Percentiles rank a stretch among this genome's conserved stretches.
phyloP scores from a whole-genome alignment of 2,888 invertebrate genomes.

The Torymus tubicola region DNA sequence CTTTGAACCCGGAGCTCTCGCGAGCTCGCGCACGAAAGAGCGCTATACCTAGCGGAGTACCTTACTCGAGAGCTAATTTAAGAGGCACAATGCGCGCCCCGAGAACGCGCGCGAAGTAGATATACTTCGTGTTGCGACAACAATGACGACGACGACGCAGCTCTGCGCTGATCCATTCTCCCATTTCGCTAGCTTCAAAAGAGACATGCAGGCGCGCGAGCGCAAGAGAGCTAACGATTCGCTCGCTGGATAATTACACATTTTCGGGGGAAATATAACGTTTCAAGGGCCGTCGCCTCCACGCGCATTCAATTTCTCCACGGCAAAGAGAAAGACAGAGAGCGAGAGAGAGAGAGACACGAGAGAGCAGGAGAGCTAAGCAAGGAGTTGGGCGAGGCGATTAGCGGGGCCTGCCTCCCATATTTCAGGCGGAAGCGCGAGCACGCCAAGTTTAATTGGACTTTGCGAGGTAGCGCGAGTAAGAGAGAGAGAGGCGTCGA shows the following conservation, averaged over 20 bases:
- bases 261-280: constrained; percentile 30
- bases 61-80: too few species aligned
- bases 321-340: too few species aligned
- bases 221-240: background rate
- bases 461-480: constrained; percentile 25
- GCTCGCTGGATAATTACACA: constrained; percentile 14
- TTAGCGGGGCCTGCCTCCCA: constrained; percentile 39
- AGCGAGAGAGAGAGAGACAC: too few species aligned
- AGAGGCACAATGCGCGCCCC: too few species aligned
- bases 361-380: constrained; percentile 1
- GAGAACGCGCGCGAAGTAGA: too few species aligned
- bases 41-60: too few species aligned
- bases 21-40: too few species aligned
- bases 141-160: too few species aligned
- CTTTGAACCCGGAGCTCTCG: too few species aligned
- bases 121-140: too few species aligned
- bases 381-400: constrained; percentile 37
- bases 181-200: too few species aligned
- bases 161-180: too few species aligned
- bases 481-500: constrained; percentile 12
- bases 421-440: constrained; percentile 37
- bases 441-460: constrained; percentile 47
- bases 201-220: background rate
- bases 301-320: constrained; percentile 34
- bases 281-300: constrained; percentile 5